Evolutionary conservation across 1,140 invertebrate species (phyloP), one percentile per base, ranked within the genome.

Genomic region (Leptonema lineaticorne): DNA sequence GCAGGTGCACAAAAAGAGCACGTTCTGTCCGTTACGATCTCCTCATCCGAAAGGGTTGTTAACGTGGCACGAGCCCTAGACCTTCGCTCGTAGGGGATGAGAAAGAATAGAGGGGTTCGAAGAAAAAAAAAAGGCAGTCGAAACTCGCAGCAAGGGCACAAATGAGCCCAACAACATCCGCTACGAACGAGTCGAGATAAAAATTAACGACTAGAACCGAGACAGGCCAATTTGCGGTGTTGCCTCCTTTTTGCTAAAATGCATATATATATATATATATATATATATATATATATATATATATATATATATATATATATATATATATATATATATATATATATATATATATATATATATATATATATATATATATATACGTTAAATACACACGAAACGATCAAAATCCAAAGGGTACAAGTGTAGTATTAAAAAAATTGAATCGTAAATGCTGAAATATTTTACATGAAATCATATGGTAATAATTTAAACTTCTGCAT

Each of bases 221-320:
- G 62, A 64, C 62, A 64, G 62, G 62, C 62, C 62, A 64, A 64
- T 64, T 64, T 64, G 62, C 62, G 62, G 62, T 64, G 62, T 64
- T 64, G 16, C 24, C 58, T 62, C 41, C 58, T 37, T 62, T 30
- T 62, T 45, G 16, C 48, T 11, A 11, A 41, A 41, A n/a, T n/a
- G n/a, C n/a, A n/a, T n/a, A n/a, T n/a, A n/a, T n/a, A n/a, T n/a
- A n/a, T n/a, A n/a, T n/a, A n/a, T n/a, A n/a, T n/a, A n/a, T n/a
- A n/a, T n/a, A n/a, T n/a, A n/a, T n/a, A n/a, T n/a, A n/a, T n/a
- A n/a, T n/a, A n/a, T n/a, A n/a, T n/a, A n/a, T n/a, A n/a, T n/a
- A n/a, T n/a, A n/a, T n/a, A n/a, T n/a, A n/a, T n/a, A n/a, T n/a
- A n/a, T n/a, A n/a, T n/a, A n/a, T n/a, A n/a, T n/a, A n/a, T n/a